Evolutionary conservation across 2,888 invertebrate genomes (phyloP), one percentile per base, ranked within the genome.

Genomic region (Nipponacmea schrenckii): DNA sequence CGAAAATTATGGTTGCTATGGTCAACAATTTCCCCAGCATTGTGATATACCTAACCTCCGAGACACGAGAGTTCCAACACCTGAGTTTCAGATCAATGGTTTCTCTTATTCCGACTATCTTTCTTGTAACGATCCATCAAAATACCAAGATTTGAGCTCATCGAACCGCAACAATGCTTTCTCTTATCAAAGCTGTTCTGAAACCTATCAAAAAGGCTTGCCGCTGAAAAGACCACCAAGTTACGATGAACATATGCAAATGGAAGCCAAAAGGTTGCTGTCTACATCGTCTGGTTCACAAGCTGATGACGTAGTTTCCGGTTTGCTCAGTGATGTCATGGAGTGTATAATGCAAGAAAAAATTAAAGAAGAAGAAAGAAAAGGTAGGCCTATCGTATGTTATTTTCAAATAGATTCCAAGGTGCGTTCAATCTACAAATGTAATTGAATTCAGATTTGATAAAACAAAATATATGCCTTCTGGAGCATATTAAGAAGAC

Each of bases 241-340:
- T n/a, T 68, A 68, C 15, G 68, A 68, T 24, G 68, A 68, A 39
- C 46, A 46, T 12, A 68, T 68, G 68, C 56, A 68, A 39, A 26
- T 26, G 31, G 39, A 62, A 39, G 68, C 62, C n/a, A 56, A 56
- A 12, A 20, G 20, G 56, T 17, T 39, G 27, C 39, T 24, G 56
- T n/a, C 39, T n/a, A 68, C 68, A n/a, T n/a, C 27, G 27, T n/a
- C 68, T 24, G 14, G 14, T 27, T 15, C 27, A 39, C 50, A 68
- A 56, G 17, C 20, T 24, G 31, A 17, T 20, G 68, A 68, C 56
- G 20, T 17, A 15, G 68, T 56, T 20, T 56, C 56, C 17, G 56
- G 56, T 17, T 56, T 68, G n/a, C 24, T 68, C n/a, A 68, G 31
- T 24, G 68, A 68, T 31, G 62, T 68, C n/a, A 68, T 68, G 68